Conservation (phyloP, 1,140 invertebrate genomes). For the Diorhabda carinulata region DNA sequence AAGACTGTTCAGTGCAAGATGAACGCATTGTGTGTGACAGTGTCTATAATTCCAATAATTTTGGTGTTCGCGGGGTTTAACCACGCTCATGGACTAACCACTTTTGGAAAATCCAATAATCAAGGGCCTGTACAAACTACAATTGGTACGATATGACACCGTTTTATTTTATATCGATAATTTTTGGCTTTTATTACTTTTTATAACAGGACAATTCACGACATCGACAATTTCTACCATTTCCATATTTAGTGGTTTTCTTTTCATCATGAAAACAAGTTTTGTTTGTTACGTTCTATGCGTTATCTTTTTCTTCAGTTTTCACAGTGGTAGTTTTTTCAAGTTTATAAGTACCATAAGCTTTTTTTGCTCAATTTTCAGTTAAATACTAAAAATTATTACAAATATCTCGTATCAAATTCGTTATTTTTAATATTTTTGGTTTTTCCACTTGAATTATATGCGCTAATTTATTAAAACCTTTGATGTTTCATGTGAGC, state of each 20-base stretch:
- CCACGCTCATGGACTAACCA: conserved; percentile 46
- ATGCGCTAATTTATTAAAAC: no score
- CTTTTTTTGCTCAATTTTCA: no score
- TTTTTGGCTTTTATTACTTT: conserved; percentile 9
- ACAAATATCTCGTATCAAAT: no score
- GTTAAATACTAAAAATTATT: no score
- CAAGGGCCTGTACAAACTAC: conserved; percentile 21
- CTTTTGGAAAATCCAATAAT: conserved; percentile 43
- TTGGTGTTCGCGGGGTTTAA: conserved; percentile 46
- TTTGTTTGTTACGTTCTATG: neutral
- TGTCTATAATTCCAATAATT: conserved; percentile 44
- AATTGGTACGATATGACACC: conserved; percentile 27
- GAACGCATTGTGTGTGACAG: conserved; percentile 46
- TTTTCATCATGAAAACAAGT: conserved; percentile 7
- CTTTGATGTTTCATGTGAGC: no score
- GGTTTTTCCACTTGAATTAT: no score
- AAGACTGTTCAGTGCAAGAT: conserved; percentile 31
- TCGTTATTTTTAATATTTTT: no score
- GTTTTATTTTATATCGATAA: conserved; percentile 16
- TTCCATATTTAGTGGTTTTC: neutral
- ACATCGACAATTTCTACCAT: neutral
- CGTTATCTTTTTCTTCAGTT: neutral
- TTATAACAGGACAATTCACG: neutral
- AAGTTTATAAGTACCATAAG: no score
- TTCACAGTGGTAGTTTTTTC: neutral